Base-by-base conservation (phyloP, 2,113 vertebrate species). In the Apus apus region DNA sequence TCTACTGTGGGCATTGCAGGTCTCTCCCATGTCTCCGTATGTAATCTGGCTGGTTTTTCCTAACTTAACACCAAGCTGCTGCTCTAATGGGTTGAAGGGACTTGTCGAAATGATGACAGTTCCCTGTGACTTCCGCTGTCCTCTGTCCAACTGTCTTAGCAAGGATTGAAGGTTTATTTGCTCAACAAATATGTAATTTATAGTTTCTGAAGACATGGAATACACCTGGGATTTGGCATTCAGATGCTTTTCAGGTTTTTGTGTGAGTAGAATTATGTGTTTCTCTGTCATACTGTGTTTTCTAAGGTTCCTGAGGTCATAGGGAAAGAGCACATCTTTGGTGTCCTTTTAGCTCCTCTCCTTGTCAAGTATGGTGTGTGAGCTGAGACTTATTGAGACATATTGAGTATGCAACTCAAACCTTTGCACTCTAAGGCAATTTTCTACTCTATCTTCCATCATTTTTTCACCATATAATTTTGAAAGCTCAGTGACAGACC, bases 191-290 rank as follows among this genome's bases (percentile, higher is more conserved):
- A 14, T 1, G 0, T 27, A 17, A 65, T 19, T 36, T 16, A 5
- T 27, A 6, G 6, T 56, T 53, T 48, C 18, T 50, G 46, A 89
- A 67, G 15, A 16, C 4, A 40, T 18, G 5, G 6, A 54, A 76
- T 66, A 40, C 32, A 46, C 36, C 25, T 29, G 8, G 29, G 50
- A 43, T 75, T 87, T 91, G 30, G 2, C 12, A 91, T 54, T 73
- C 16, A 46, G 51, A 38, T 54, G 7, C 0, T 25, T 70, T 80
- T 73, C 45, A 68, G 54, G 10, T 4, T 64, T 80, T 78, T 67
- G 32, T 40, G 13, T 1, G 1, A 50, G 3, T 10, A 22, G 48
- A 89, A 81, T 13, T 12, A 45, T 21, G 9, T 0, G 0, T 14
- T 83, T 58, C 36, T 56, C n/a, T 46, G 7, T 50, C 36, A 4